Conservation (phyloP, 2,888 invertebrate genomes). For the Electrophaes corylata region DNA sequence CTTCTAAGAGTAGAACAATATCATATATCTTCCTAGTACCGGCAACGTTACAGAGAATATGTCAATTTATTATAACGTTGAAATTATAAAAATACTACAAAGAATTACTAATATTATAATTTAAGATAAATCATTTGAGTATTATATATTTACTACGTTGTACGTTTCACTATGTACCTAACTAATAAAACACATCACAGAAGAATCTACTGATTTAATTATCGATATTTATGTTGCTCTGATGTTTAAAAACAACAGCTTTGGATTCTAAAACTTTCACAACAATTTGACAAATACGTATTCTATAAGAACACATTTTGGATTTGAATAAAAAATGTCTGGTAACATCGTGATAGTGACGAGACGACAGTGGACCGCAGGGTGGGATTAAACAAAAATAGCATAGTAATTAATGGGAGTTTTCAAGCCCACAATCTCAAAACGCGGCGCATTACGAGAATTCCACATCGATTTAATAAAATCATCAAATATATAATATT, state of each 20-base stretch:
- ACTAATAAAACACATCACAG: not conserved
- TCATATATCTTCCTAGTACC: too few species aligned
- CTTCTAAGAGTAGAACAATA: too few species aligned
- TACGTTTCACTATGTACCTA: not conserved
- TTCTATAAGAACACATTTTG: constrained; percentile 29
- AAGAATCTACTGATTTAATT: not conserved
- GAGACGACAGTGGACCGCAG: constrained; percentile 66
- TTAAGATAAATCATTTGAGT: not conserved
- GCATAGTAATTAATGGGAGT: constrained; percentile 73
- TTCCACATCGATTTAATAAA: constrained; percentile 56
- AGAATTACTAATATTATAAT: not conserved
- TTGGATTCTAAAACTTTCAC: not conserved
- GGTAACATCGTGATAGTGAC: constrained; percentile 59
- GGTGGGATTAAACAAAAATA: constrained; percentile 80
- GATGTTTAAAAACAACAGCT: constrained; percentile 3
- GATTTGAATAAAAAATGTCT: constrained; percentile 50
- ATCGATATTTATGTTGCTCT: not conserved
- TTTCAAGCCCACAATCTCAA: constrained; percentile 69
- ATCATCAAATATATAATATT: constrained; percentile 47
- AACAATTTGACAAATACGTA: constrained; percentile 8
- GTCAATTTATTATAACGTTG: too few species aligned
- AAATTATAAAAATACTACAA: not conserved
- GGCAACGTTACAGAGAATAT: too few species aligned
- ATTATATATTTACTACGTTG: not conserved
- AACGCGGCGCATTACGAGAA: constrained; percentile 64